Base-by-base conservation (phyloP, 30 jellyfish, hydroid and myxozoan genomes). In the Pelagia noctiluca region DNA sequence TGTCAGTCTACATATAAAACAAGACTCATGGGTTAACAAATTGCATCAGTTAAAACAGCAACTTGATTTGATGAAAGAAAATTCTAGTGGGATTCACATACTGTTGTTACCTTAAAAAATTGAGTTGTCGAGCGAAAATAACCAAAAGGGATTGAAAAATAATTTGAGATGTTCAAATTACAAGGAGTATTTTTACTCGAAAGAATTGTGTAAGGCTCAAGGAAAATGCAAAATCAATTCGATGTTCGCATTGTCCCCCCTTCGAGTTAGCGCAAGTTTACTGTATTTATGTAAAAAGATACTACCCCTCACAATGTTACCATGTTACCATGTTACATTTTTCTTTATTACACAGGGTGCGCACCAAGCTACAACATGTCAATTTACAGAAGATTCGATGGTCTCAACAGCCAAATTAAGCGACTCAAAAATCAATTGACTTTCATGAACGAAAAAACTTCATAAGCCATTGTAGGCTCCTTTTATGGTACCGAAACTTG, bases 341-440 rank as follows among this genome's bases (percentile, higher is more conserved):
- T 42, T 42, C 57, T 42, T 16, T 16, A 42, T 42, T 42, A 42
- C 57, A 42, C 57, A 42, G 57, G 57, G 8, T 42, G 57, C 57
- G 57, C 57, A 42, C 57, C 57, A 16, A 42, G 57, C 57, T 42
- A 42, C 57, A 42, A 42, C 16, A 42, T 42, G 57, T 42, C 57
- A 5, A 5, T 42, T 5, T 42, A 42, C 57, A 16, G 16, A 42
- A 42, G 57, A 42, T 42, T 42, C 12, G 57, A 42, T 5, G 8
- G 57, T n/a, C n/a, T n/a, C n/a, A n/a, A n/a, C n/a, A n/a, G 12
- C 57, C 12, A 42, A 16, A 5, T 42, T 5, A 42, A 42, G 16
- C 16, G 16, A 42, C 57, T 42, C 12, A 8, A 42, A 42, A 42
- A 42, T 42, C 57, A 42, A 16, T 42, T 42, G 16, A 42, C 57